Base-by-base conservation (phyloP, 1,140 invertebrate species). In the Halyomorpha halys region DNA sequence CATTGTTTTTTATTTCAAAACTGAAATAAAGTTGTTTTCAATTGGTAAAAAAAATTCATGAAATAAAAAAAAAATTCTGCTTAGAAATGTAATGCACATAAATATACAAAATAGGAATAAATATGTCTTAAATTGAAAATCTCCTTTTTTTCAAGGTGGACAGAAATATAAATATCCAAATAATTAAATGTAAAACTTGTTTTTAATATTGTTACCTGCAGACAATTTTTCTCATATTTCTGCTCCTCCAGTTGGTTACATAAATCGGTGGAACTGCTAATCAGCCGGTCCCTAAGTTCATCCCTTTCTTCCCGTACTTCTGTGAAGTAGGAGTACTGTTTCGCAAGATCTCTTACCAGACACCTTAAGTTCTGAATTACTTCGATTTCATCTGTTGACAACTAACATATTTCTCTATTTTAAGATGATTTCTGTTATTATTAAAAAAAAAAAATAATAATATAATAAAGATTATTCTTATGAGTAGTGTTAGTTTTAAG, bases 331-430 rank as follows among this genome's bases (percentile, higher is more conserved):
- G 2, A 13, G 6, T 45, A 23, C n/a, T 63, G 61, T 23, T 25
- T 39, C 11, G 14, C 21, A 13, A 63, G 61, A 23, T 63, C 61
- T 23, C 5, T 27, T 6, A 63, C 49, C 61, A 63, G 14, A 16
- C 8, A 16, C 5, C 61, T 14, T 18, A 63, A 25, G 27, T 63
- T 63, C 1, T 56, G 19, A 30, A 44, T 63, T 19, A 63, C 47
- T 30, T 63, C 61, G 8, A 53, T 44, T 23, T 63, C 61, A 14
- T 13, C 14, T n/a, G 61, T n/a, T 23, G n/a, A 0, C 3, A 49
- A 23, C 21, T 53, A 51, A 25, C 13, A 53, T 11, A 21, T 11
- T 16, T 53, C 30, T 11, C 1, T 23, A 39, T 18, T 19, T 45
- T 63, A 53, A 2, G 47, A 25, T n/a, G 16, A 23, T 21, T 16